A percentile compares a stretch with the other conserved stretches of the same genome.
Conservation (phyloP, 2,888 invertebrate genomes). For the Ephialtes manifestator region DNA sequence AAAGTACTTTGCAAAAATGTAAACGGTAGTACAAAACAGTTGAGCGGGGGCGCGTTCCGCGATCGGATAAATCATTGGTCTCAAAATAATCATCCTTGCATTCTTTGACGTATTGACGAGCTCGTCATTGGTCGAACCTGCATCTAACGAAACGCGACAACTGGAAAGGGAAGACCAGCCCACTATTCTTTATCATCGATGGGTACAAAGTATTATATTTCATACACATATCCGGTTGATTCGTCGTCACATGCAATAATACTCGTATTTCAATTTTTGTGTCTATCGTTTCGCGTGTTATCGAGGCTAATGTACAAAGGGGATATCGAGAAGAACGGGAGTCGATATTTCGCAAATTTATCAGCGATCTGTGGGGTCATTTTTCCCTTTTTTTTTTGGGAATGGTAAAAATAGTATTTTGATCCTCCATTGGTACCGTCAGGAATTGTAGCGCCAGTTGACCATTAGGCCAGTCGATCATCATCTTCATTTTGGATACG, state of each 20-base stretch:
- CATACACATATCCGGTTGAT: conserved; percentile 32
- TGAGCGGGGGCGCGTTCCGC: conserved; percentile 23
- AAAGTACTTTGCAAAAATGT: conserved; percentile 6
- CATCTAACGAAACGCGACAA: conserved; percentile 12
- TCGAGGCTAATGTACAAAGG: conserved; percentile 33
- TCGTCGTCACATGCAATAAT: conserved; percentile 24
- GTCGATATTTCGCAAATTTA: background rate
- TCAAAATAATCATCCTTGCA: conserved; percentile 22
- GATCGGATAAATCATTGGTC: conserved; percentile 26
- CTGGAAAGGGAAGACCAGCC: conserved; percentile 31
- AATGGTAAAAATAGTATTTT: background rate
- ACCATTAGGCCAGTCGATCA: background rate
- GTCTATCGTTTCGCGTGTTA: conserved; percentile 5
- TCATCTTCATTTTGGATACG: background rate
- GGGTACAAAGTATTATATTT: conserved; percentile 64
- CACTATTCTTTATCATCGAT: conserved; percentile 46
- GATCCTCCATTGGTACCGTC: background rate
- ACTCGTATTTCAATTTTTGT: conserved; percentile 41
- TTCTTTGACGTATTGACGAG: background rate
- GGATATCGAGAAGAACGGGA: background rate
- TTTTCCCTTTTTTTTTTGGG: background rate
- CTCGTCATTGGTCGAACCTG: conserved; percentile 39
- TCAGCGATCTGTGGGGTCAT: background rate
- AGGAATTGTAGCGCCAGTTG: background rate
- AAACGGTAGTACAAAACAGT: conserved; percentile 9